Evolutionary conservation across 2,888 invertebrate genomes (phyloP).

Genomic region (Campoletis raptor): DNA sequence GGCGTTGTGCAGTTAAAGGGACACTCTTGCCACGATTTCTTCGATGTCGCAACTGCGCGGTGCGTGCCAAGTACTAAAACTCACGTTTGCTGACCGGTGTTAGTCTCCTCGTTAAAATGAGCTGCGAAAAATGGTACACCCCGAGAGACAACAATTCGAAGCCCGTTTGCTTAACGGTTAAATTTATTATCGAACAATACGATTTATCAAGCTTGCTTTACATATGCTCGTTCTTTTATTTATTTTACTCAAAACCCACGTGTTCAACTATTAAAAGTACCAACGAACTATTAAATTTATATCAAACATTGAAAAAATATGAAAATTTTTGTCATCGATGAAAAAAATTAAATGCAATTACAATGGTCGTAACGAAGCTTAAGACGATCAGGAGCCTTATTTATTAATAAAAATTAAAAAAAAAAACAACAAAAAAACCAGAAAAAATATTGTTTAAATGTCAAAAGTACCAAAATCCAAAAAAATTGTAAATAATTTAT

Average conservation of each 20-base stretch:
- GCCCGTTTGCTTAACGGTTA: neutral
- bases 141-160: neutral
- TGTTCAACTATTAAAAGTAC: neutral
- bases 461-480: too few relatives aligned
- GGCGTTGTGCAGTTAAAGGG: conserved; percentile 67
- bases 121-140: conserved; percentile 70
- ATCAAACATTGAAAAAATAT: neutral
- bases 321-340: neutral
- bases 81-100: conserved; percentile 65
- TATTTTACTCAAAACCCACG: neutral
- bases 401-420: too few relatives aligned
- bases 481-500: neutral
- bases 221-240: neutral
- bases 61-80: conserved; percentile 77
- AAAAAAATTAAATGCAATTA: neutral
- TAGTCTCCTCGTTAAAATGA: conserved; percentile 79
- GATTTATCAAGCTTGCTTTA: neutral
- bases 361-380: neutral
- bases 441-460: too few relatives aligned
- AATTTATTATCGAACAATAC: conserved; percentile 10
- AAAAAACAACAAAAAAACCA: too few relatives aligned
- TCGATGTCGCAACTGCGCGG: conserved; percentile 69
- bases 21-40: conserved; percentile 57
- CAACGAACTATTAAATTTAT: neutral
- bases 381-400: too few relatives aligned